A percentile compares a stretch with the other conserved stretches of the same genome.
These are phyloP conservation scores for Anomalospiza imberbis DNA, from an alignment of 2,797 vertebrate species.

Conservation along the genomic window DNA sequence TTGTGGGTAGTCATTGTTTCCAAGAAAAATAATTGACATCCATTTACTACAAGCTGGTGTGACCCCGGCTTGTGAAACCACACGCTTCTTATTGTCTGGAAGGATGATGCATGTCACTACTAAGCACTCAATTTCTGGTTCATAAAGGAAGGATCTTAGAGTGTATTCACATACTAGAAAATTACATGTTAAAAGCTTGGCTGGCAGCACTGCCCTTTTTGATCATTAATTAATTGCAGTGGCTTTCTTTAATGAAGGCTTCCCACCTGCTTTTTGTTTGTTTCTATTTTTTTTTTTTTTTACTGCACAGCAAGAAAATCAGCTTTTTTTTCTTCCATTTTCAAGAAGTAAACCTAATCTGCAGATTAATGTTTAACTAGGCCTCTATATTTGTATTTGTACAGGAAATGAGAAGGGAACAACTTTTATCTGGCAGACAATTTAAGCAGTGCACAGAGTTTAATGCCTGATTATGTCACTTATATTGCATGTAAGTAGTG, in stretches of 20 bases:
- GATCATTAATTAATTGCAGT: constrained; percentile 20
- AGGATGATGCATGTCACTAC: constrained; percentile 16
- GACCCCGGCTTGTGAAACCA: constrained; percentile 11
- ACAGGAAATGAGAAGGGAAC: background rate
- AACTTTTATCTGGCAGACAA: background rate
- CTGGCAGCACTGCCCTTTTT: constrained; percentile 1
- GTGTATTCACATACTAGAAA: constrained; percentile 3
- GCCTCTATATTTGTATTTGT: background rate
- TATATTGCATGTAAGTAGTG: background rate
- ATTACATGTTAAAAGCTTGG: background rate
- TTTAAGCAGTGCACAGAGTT: background rate
- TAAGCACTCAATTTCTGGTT: constrained; percentile 12
- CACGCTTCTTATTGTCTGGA: constrained; percentile 1
- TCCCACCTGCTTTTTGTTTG: background rate
- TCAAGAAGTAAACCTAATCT: background rate
- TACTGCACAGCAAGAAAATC: background rate
- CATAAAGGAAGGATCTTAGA: constrained; percentile 1
- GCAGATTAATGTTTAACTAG: background rate
- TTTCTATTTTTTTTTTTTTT: background rate
- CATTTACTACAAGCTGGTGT: background rate
- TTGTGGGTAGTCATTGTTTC: background rate
- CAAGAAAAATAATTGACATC: constrained; percentile 32
- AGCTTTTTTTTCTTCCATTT: background rate
- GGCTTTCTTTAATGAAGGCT: background rate
- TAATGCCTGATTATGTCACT: background rate